phyloP scores from a whole-genome alignment of 1,140 invertebrate genomes.

The Contarinia nasturtii region DNA sequence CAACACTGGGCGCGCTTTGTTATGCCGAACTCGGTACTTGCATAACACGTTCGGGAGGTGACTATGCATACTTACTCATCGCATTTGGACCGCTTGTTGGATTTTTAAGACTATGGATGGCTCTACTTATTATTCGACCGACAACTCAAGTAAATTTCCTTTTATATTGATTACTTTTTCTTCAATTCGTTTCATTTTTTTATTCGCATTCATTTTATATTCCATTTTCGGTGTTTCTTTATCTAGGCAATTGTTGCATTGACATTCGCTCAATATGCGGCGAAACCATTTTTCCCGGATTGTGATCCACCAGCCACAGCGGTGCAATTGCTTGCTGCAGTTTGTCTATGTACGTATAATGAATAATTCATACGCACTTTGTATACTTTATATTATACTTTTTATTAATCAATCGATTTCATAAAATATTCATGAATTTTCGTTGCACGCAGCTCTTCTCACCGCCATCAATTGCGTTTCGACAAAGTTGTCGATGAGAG shows the following conservation, averaged over 20 bases:
- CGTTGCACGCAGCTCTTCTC: conserved; percentile 44
- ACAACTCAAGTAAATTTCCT: conserved; percentile 30
- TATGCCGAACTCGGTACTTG: conserved; percentile 73
- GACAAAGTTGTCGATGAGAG: conserved; percentile 73
- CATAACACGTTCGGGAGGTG: conserved; percentile 65
- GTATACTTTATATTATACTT: not conserved
- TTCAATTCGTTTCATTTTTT: not conserved
- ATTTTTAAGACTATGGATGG: conserved; percentile 76
- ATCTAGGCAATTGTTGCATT: conserved; percentile 70
- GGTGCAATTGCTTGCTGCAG: conserved; percentile 48
- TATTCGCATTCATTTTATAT: conserved; percentile 1
- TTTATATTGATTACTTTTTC: not conserved
- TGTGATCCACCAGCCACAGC: conserved; percentile 43
- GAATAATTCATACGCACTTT: not conserved
- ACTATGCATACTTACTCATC: conserved; percentile 72
- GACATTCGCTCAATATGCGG: conserved; percentile 59
- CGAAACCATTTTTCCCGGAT: conserved; percentile 64
- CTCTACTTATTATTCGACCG: conserved; percentile 65
- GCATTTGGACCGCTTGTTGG: conserved; percentile 78
- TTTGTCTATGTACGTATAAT: conserved; percentile 50
- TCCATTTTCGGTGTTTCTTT: conserved; percentile 5
- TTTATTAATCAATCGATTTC: not conserved
- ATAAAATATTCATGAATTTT: not conserved
- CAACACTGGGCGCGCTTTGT: conserved; percentile 56
- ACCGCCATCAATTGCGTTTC: conserved; percentile 77